A percentile compares a stretch with the other conserved stretches of the same genome.
These are phyloP conservation scores for Hemistola chrysoprasaria DNA, from an alignment of 2,888 invertebrate genomes.

Conservation along the genomic window DNA sequence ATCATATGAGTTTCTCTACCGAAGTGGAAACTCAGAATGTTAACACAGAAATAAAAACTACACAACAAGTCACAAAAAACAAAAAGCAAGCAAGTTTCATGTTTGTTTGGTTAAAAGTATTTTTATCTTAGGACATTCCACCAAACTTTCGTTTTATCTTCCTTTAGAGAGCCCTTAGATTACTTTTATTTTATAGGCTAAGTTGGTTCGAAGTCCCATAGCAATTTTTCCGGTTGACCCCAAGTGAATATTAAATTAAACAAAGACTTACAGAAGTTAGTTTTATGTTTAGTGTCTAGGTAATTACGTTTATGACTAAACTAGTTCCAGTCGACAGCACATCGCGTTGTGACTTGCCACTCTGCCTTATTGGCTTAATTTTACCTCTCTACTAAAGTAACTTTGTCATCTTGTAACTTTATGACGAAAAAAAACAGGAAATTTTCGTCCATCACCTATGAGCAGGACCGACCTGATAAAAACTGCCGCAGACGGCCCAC, in stretches of 20 bases:
- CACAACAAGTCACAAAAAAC: slow-evolving; percentile 9
- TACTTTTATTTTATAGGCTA: slow-evolving; percentile 32
- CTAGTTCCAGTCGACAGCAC: background rate
- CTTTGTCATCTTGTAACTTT: too few relatives aligned
- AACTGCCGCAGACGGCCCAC: too few relatives aligned
- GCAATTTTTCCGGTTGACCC: slow-evolving; percentile 32
- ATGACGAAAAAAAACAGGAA: too few relatives aligned
- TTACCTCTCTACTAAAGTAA: too few relatives aligned
- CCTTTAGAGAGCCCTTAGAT: slow-evolving; percentile 27
- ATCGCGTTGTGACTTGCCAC: background rate
- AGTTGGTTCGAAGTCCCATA: slow-evolving; percentile 29
- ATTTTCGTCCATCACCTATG: too few relatives aligned
- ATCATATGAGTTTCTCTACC: too few relatives aligned
- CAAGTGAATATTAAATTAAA: slow-evolving; percentile 30
- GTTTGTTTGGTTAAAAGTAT: slow-evolving; percentile 12
- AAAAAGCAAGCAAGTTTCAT: slow-evolving; percentile 10
- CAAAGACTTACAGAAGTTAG: slow-evolving; percentile 26
- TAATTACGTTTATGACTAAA: slow-evolving; percentile 18
- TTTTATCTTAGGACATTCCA: slow-evolving; percentile 24
- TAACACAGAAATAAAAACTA: background rate
- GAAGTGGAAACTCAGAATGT: background rate
- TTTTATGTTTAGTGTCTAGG: slow-evolving; percentile 3
- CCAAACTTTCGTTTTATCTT: slow-evolving; percentile 28
- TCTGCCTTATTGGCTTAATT: too few relatives aligned
- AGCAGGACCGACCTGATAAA: too few relatives aligned